phyloP scores from a whole-genome alignment of 2,797 vertebrate genomes.

The Myoxocephalus aenaeus region DNA sequence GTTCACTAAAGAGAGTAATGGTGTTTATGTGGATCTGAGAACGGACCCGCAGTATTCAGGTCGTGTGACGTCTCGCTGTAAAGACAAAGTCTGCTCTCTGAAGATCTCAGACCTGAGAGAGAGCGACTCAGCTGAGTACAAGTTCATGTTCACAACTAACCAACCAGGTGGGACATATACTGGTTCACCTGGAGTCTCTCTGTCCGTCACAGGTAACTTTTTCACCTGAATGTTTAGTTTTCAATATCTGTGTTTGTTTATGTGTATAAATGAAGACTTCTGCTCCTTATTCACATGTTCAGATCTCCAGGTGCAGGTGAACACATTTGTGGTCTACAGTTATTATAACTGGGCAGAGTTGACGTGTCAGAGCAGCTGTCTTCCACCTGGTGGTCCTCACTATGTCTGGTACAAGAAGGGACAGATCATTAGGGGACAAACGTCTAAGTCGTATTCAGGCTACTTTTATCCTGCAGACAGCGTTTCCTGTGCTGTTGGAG shows the following conservation, averaged over 20 bases:
- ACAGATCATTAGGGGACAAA: rapidly evolving
- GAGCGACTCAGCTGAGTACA: not conserved
- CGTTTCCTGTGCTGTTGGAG: conserved; percentile 24
- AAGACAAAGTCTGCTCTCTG: not conserved
- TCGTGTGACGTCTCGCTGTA: not conserved
- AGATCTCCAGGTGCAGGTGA: conserved; percentile 14
- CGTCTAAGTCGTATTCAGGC: too few species aligned
- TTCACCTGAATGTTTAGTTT: not conserved
- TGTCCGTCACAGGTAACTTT: not conserved
- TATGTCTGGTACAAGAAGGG: too few species aligned
- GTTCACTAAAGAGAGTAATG: not conserved
- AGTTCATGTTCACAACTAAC: not conserved
- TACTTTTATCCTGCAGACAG: not conserved
- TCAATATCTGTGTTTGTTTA: not conserved
- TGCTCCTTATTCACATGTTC: not conserved
- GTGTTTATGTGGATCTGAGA: not conserved
- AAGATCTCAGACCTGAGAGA: not conserved
- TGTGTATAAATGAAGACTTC: not conserved
- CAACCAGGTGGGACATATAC: too few species aligned
- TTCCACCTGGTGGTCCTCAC: too few species aligned
- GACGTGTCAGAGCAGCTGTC: conserved; percentile 6
- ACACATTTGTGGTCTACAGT: rapidly evolving
- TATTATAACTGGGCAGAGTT: rapidly evolving
- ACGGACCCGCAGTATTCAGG: not conserved
- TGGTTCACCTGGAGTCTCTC: not conserved